Base-by-base conservation (phyloP, 2,797 vertebrate species). In the Poeciliopsis presidionis region DNA sequence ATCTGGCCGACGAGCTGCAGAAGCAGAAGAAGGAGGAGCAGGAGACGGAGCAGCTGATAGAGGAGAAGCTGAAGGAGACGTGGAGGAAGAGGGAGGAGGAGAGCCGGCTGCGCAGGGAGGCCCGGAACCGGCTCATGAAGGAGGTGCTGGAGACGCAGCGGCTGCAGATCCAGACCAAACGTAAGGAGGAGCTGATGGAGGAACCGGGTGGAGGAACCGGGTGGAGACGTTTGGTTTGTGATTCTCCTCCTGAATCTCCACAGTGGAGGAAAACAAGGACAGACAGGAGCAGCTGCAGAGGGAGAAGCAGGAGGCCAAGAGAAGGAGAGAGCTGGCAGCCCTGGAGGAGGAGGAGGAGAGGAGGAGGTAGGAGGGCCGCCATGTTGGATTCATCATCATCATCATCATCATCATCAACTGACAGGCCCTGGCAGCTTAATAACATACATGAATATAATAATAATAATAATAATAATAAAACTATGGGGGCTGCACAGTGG, bases 111-210 rank as follows among this genome's bases (percentile, higher is more conserved):
- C 91, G 95, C 81, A 93, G 90, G 47, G 94, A 96, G 55, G 96
- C 96, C 6, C 92, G 96, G 45, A 88, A 94, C 78, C 88, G 94
- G 6, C 95, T 98, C 4, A 90, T 96, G 94, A 89, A 90, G 71
- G 96, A 98, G 0, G 96, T 98, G 43, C 80, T 96, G 94, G 93
- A 94, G 18, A 92, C 95, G 0, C 95, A 95, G 0, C 90, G 84
- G 5, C 81, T 94, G 79, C 98, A 99, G 93, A 84, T 98, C 65
- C 93, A 96, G 80, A 95, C 96, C 81, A 97, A 96, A 81, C 0
- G 98, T 99, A 92, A 96, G 69, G 20, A 59, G 28, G 20, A 7
- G 18, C 13, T 5, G 46, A 4, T 46, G 33, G 33, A 33, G 33
- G 33, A 33, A 2, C 33, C 33, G 33, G 33, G 33, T 46, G 46